Evolutionary conservation across 2,113 vertebrate genomes (phyloP), one percentile per base, ranked within the genome.

Genomic region (Dissostichus mawsoni): DNA sequence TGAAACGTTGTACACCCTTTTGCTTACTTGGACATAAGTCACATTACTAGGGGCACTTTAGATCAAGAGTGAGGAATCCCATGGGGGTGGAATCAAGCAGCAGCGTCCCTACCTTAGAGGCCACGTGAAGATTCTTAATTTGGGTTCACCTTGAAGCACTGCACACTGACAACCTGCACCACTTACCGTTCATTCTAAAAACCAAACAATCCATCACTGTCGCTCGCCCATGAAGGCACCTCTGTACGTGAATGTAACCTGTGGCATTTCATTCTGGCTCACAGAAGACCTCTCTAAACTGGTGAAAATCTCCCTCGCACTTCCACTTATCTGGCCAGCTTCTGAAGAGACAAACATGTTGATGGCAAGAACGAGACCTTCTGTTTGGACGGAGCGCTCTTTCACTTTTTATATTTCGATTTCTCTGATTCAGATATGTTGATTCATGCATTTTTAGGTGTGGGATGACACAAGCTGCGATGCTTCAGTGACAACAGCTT

Each of bases 201-300:
- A 74, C 69, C 77, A 88, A 89, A 89, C 80, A 68, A 73, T 92
- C 85, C 79, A 85, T 92, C 87, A 70, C 63, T 86, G 85, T 86
- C 58, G 1, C 10, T 86, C 58, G 1, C 10, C 68, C 44, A 5
- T 53, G 1, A 25, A 56, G 69, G 52, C 45, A 44, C 71, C 71
- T 58, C 69, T 62, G 56, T 25, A 51, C 57, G 58, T 52, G 75
- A 68, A 79, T 53, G 65, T 56, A 64, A 78, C 62, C 74, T 70
- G 74, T 66, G 58, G 45, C 62, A 62, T 82, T 87, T 88, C 63
- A 55, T 68, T 44, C 45, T 58, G 64, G 23, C 47, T 65, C 50
- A 44, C 41, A 23, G 20, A 53, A 16, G 65, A 72, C 66, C 66
- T 74, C 64, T 74, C 33, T 13, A 47, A 78, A 71, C 62, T 55